A percentile compares a stretch with the other conserved stretches of the same genome.
phyloP scores from a whole-genome alignment of 2,888 invertebrate species.

The Morpho deidamia region DNA sequence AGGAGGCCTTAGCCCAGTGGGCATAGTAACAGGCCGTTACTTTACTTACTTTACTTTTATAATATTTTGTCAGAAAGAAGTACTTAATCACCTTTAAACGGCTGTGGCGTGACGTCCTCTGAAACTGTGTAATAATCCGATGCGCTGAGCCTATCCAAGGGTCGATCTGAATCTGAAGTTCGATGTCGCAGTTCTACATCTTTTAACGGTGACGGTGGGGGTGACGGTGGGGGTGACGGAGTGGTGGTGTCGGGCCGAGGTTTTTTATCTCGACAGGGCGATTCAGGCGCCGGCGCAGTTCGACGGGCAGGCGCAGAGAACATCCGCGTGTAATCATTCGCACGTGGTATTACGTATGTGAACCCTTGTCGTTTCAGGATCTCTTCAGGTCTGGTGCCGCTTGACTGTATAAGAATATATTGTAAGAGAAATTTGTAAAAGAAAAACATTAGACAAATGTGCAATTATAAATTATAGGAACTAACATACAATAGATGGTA shows the following conservation, averaged over 20 bases:
- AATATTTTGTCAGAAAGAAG: too few relatives aligned
- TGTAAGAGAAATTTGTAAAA: not conserved
- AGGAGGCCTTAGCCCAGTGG: too few relatives aligned
- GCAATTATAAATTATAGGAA: too few relatives aligned
- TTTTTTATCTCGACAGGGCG: conserved; percentile 65
- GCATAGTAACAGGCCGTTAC: too few relatives aligned
- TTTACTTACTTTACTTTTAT: too few relatives aligned
- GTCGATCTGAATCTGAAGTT: conserved; percentile 33
- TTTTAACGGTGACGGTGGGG: conserved; percentile 23
- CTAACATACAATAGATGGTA: too few relatives aligned
- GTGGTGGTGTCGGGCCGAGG: conserved; percentile 42
- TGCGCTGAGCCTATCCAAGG: conserved; percentile 60
- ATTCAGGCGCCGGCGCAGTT: conserved; percentile 62
- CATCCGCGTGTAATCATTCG: conserved; percentile 74
- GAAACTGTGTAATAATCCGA: conserved; percentile 71
- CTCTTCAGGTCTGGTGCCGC: conserved; percentile 53
- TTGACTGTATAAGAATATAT: conserved; percentile 25
- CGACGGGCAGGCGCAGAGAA: conserved; percentile 67
- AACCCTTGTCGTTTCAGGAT: conserved; percentile 60
- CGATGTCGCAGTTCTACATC: conserved; percentile 51
- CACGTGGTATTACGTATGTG: conserved; percentile 80
- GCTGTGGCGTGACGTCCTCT: conserved; percentile 69
- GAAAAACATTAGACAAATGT: too few relatives aligned
- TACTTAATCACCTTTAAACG: conserved; percentile 59
- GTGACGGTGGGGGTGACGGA: conserved; percentile 23